Base-by-base conservation (phyloP, 2,113 vertebrate genomes). In the Oryzias woworae region DNA sequence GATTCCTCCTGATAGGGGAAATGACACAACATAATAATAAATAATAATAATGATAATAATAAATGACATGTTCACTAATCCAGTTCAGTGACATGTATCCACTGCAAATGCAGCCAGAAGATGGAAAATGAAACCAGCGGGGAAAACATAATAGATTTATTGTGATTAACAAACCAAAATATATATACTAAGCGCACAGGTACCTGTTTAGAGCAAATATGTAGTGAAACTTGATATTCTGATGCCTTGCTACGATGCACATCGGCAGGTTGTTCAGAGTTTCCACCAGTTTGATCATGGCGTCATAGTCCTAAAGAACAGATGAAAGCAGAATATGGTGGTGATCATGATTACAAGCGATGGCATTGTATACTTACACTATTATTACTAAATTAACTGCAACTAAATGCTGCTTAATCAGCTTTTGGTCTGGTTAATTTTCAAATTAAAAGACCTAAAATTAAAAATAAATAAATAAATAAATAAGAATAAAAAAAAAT, bases 121-220 rank as follows among this genome's bases (percentile, higher is more conserved):
- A 53, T 16, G 18, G 23, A 18, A 4, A 41, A 2, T 20, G n/a
- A 46, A 45, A 13, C 22, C 41, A 2, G 0, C 0, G 1, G 14
- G 2, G 22, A 8, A 65, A 50, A 61, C 45, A n/a, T 18, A 8
- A 63, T 14, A 58, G 3, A 46, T 18, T 20, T n/a, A 61, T 43
- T 18, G 45, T 23, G 36, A 18, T 10, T 43, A 48, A 3, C 17
- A 66, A 53, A 54, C 17, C 0, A 41, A 14, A 15, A 45, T 48
- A 22, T 22, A 36, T 63, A 14, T 5, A 20, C n/a, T 10, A 42
- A 16, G 2, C 3, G 14, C 2, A 2, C 36, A 14, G 3, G 75
- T 89, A 97, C 96, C 92, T 94, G 88, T 94, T 96, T 16, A 97
- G 86, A 63, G 96, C 95, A 58, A 97, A 97, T 48, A 95, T 94